A percentile compares a stretch with the other conserved stretches of the same genome.
Evolutionary conservation across 2,113 vertebrate genomes (phyloP).

Genomic region (Oxyruncus cristatus): DNA sequence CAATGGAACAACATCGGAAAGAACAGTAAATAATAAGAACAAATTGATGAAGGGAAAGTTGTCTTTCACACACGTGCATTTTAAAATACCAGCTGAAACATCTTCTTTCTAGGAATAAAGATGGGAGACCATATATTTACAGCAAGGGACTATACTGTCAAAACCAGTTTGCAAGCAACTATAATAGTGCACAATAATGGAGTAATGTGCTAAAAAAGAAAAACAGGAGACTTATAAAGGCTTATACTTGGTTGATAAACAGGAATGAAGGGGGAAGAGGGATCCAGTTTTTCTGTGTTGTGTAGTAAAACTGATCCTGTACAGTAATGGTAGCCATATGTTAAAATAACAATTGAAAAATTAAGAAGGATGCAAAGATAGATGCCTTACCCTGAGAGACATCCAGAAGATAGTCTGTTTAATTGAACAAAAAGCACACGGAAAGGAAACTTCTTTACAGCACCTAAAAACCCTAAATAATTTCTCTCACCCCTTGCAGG

Average conservation of each 20-base stretch:
- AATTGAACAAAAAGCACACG: not conserved
- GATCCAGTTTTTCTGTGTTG: not conserved
- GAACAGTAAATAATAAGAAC: not conserved
- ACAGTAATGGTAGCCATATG: not conserved
- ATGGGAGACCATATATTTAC: not conserved
- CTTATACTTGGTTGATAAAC: not conserved
- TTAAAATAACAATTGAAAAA: not conserved
- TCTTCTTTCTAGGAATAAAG: not conserved
- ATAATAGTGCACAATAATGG: not conserved
- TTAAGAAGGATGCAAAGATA: not conserved
- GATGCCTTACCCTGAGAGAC: not conserved
- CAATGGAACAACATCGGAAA: not conserved
- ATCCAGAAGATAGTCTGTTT: not conserved
- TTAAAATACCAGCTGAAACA: not conserved
- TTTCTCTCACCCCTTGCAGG: not conserved
- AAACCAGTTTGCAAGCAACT: not conserved
- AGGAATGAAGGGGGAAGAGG: not conserved
- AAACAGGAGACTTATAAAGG: not conserved
- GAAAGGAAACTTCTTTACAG: not conserved
- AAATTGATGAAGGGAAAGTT: not conserved
- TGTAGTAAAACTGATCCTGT: not conserved
- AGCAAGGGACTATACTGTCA: not conserved
- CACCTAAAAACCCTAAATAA: not conserved
- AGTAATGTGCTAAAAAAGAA: not conserved
- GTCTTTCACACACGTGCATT: not conserved